A percentile compares a stretch with the other conserved stretches of the same genome.
phyloP scores from a whole-genome alignment of 2,797 vertebrate species.

The Arctocebus calabarensis region DNA sequence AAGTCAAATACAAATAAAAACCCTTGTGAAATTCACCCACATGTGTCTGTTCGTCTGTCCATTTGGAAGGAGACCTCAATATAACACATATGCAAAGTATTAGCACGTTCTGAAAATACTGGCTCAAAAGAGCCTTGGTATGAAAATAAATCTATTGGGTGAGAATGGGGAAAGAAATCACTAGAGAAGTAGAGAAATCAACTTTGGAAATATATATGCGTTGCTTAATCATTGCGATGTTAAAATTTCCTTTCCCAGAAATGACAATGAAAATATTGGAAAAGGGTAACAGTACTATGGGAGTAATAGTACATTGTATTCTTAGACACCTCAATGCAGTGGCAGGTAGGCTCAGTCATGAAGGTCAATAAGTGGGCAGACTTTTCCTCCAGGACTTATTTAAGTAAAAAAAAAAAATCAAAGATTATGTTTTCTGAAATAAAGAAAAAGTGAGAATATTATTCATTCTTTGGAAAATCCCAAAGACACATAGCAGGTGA shows the following conservation, averaged over 20 bases:
- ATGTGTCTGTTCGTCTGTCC: not conserved
- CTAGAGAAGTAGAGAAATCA: not conserved
- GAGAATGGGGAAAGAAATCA: not conserved
- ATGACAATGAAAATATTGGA: conserved; percentile 31
- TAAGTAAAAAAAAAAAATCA: conserved; percentile 52
- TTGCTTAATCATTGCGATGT: not conserved
- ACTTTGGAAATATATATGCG: not conserved
- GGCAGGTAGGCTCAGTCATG: not conserved
- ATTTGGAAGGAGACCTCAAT: not conserved
- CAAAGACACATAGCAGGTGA: conserved; percentile 57
- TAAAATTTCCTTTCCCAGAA: conserved; percentile 35
- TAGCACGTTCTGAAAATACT: conserved; percentile 32
- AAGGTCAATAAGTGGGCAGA: conserved; percentile 35
- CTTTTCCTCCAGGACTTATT: not conserved
- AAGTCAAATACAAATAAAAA: conserved; percentile 38
- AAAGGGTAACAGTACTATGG: not conserved
- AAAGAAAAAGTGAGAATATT: conserved; percentile 53
- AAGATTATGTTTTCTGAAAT: conserved; percentile 59
- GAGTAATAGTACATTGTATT: not conserved
- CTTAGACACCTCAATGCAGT: not conserved
- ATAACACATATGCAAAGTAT: not conserved
- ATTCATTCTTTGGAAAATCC: conserved; percentile 60
- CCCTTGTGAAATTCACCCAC: conserved; percentile 40
- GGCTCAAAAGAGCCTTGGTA: not conserved
- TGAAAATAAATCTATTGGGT: not conserved